Percentiles rank a stretch among this genome's conserved stretches.
Evolutionary conservation across 30 jellyfish, hydroid and myxozoan genomes (phyloP).

Genomic region (Chrysaora quinquecirrha): DNA sequence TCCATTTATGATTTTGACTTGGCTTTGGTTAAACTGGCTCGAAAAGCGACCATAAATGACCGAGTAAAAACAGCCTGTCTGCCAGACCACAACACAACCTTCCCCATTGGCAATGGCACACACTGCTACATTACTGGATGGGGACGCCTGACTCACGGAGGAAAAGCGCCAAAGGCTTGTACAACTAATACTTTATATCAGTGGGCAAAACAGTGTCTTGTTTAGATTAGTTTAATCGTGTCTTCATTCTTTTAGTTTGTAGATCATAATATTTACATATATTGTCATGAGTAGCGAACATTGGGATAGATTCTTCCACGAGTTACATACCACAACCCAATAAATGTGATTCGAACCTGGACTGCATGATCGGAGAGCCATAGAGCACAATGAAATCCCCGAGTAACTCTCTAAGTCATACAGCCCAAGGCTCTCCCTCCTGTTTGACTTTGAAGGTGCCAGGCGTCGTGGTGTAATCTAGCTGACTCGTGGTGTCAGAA

Average conservation of each 20-base stretch:
- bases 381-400: too few species aligned
- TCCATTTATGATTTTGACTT: conserved; percentile 71
- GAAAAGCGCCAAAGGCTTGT: conserved; percentile 87
- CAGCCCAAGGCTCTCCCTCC: too few species aligned
- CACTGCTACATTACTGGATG: conserved; percentile 94
- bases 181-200: not conserved
- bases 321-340: not conserved
- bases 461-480: too few species aligned
- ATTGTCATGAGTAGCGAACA: not conserved
- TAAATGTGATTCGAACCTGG: too few species aligned
- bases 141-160: conserved; percentile 92
- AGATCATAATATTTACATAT: too few species aligned
- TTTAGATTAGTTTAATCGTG: not conserved
- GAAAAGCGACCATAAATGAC: conserved; percentile 68
- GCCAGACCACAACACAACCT: conserved; percentile 88
- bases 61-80: conserved; percentile 92
- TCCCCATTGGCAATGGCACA: conserved; percentile 87
- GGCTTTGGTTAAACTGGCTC: conserved; percentile 74
- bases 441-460: too few species aligned
- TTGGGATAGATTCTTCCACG: not conserved
- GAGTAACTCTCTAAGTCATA: too few species aligned
- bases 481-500: too few species aligned
- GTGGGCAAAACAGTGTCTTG: not conserved
- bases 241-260: not conserved
- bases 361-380: too few species aligned